Evolutionary conservation across 2,888 invertebrate genomes (phyloP), one percentile per base, ranked within the genome.

Genomic region (Halictus ligatus): DNA sequence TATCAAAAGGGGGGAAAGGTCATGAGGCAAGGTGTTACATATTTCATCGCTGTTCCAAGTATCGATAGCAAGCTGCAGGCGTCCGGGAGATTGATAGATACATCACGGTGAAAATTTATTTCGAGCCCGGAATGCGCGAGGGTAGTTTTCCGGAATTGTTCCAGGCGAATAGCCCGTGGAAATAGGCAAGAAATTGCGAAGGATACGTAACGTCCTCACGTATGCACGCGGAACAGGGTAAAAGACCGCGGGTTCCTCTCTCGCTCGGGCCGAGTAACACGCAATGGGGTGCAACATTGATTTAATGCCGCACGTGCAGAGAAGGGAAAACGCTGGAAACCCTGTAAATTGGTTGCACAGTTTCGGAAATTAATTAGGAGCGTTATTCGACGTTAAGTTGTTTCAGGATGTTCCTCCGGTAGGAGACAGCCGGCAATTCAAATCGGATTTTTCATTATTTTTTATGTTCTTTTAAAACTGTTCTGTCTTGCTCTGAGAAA

Each of bases 181-280:
- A 80, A 78, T 73, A 73, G 64, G 58, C 35, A 25, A 78, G 80
- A 80, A 79, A 77, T 84, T 58, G 64, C 48, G 50, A 74, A 60
- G 69, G 75, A 82, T 76, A 78, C 75, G 80, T 85, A 83, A 87
- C 78, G 82, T 75, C 75, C 80, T 85, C 87, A 85, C 83, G 85
- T 69, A 69, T 73, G 48, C 85, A 75, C 69, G 50, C 2, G 75
- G 25, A 64, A 76, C 58, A n/a, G 54, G 80, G 78, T 58, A 82
- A 82, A 75, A 85, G 78, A 64, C 67, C 43, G 78, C 43, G 40
- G 1, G 67, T 64, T 79, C 79, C 76, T 76, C 77, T 75, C 40
- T 40, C 29, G 15, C 64, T 64, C 64, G 58, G 35, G 29, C 54
- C 35, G 58, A 67, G 75, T 60, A 78, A 71, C 78, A 69, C 75